Evolutionary conservation across 2,797 vertebrate species (phyloP), one percentile per base, ranked within the genome.

Genomic region (Anas acuta): DNA sequence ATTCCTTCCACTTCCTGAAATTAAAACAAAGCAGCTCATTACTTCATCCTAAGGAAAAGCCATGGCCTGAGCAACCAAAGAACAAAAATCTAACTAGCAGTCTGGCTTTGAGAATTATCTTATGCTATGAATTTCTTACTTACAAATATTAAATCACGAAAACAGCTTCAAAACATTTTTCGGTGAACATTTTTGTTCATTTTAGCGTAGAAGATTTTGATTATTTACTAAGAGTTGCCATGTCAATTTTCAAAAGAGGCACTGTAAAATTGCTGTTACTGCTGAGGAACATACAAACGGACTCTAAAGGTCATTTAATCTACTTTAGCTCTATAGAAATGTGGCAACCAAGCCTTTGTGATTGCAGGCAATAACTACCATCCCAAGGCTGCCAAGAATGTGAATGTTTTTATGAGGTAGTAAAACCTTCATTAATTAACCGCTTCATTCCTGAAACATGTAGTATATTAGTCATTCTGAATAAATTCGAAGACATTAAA

Each of bases 341-440:
- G 15, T 61, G 57, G n/a, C 19, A 82, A 23, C 39, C 66, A 54
- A 60, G 84, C 56, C 30, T 67, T 21, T 37, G 13, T 56, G 54
- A 84, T 58, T 74, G 43, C 76, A 90, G 61, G 53, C 69, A 91
- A 16, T 51, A 87, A 77, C 6, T 45, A 62, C 6, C 9, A 43
- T 26, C 25, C 57, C 20, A 13, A 75, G 20, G 82, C 45, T 91
- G 72, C 73, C 91, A 90, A 72, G 54, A 92, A 58, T 23, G 37
- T 13, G 9, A 51, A 30, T 69, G 22, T 54, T 77, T 61, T 39
- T 56, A 56, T 6, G 15, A 92, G 9, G 45, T 54, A 69, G 9
- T 30, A 43, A 70, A 71, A 90, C 30, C 9, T 76, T 67, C 43
- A 39, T 72, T 87, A 90, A 93, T 72, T 87, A 90, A 93, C 53